Conservation (phyloP, 2,113 vertebrate species). For the Elephantulus edwardii region DNA sequence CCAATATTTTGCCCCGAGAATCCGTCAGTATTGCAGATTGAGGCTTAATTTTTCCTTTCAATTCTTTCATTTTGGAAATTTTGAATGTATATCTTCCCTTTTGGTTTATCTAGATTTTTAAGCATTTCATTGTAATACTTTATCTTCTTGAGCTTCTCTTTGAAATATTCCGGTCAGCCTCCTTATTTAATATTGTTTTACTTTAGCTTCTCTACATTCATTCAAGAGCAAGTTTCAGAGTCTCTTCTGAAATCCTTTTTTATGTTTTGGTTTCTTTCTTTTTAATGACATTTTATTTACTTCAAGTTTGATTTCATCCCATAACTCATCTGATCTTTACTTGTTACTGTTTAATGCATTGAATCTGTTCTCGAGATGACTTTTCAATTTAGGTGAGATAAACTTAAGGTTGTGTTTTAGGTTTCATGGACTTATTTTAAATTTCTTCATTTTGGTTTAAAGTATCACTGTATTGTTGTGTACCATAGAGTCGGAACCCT, state of each 20-base stretch:
- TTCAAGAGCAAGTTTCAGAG: background rate
- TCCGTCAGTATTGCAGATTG: too few relatives aligned
- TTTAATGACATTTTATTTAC: background rate
- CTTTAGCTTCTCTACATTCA: background rate
- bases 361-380: too few relatives aligned
- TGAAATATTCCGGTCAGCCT: background rate
- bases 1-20: too few relatives aligned
- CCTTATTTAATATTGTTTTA: background rate
- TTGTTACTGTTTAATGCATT: too few relatives aligned
- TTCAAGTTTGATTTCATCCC: background rate
- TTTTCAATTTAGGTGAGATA: too few relatives aligned
- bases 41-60: too few relatives aligned
- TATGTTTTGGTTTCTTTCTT: background rate
- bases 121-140: background rate
- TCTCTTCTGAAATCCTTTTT: background rate
- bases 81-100: background rate
- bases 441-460: background rate
- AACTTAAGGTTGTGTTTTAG: too few relatives aligned
- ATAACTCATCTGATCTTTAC: background rate
- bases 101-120: background rate
- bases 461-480: too few relatives aligned
- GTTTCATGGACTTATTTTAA: background rate
- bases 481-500: too few relatives aligned
- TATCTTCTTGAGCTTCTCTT: background rate
- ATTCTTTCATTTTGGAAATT: background rate